Percentiles rank a stretch among this genome's conserved stretches.
Evolutionary conservation across 1,140 invertebrate genomes (phyloP).

Genomic region (Lepeophtheirus salmonis): DNA sequence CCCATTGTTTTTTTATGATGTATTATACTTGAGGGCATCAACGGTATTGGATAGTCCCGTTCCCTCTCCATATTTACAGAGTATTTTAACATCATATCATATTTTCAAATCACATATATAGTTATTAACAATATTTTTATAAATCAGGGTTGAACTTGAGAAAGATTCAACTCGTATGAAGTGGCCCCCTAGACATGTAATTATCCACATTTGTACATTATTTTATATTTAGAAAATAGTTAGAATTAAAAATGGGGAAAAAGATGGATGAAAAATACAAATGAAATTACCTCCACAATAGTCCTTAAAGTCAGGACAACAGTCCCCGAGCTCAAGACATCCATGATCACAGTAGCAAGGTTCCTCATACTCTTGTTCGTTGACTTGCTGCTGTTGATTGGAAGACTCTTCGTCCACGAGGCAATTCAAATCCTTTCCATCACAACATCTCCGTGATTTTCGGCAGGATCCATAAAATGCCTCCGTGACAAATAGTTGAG

Average conservation of each 20-base stretch:
- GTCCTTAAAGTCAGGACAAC: conserved; percentile 18
- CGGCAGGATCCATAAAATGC: conserved; percentile 9
- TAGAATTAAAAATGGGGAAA: background rate
- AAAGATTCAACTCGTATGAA: too few relatives aligned
- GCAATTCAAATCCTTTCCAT: background rate
- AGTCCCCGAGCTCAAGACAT: conserved; percentile 17
- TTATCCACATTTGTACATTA: too few relatives aligned
- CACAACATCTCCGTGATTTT: background rate
- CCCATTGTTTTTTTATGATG: too few relatives aligned
- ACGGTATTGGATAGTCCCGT: too few relatives aligned
- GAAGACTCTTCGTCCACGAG: background rate
- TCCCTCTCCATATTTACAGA: too few relatives aligned
- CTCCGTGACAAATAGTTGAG: too few relatives aligned
- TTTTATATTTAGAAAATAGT: background rate
- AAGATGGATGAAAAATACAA: background rate
- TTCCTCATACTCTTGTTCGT: background rate
- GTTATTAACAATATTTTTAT: too few relatives aligned
- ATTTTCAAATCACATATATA: too few relatives aligned
- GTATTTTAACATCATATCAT: too few relatives aligned
- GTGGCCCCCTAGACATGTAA: too few relatives aligned
- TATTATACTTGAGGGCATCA: too few relatives aligned
- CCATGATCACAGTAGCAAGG: conserved; percentile 19
- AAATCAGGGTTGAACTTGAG: too few relatives aligned
- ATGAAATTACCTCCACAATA: conserved; percentile 16
- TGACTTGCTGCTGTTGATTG: background rate